phyloP scores from a whole-genome alignment of 2,797 vertebrate species.

The Acipenser oxyrinchus region DNA sequence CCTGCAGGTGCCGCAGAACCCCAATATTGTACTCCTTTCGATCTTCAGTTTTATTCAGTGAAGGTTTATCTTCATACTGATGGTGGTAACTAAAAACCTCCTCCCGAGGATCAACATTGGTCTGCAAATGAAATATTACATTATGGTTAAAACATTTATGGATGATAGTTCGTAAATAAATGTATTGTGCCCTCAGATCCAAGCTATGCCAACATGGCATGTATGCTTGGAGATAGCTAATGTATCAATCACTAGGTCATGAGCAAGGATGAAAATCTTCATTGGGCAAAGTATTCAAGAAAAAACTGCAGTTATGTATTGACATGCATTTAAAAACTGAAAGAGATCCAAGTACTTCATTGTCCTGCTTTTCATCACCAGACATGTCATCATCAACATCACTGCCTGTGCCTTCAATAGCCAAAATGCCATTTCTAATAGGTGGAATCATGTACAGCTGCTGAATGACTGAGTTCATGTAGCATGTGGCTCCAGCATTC shows the following conservation, averaged over 20 bases:
- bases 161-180: background rate
- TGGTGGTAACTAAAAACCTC: slow-evolving; percentile 97
- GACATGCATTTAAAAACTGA: background rate
- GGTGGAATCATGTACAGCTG: slow-evolving; percentile 99
- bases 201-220: slow-evolving; percentile 37
- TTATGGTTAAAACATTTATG: no score
- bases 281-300: slow-evolving; percentile 33
- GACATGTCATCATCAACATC: slow-evolving; percentile 98
- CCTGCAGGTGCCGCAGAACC: slow-evolving; percentile 91
- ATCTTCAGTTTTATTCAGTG: slow-evolving; percentile 91
- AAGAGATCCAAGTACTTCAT: slow-evolving; percentile 69
- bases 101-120: slow-evolving; percentile 92
- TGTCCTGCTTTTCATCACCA: slow-evolving; percentile 97
- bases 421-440: slow-evolving; percentile 93
- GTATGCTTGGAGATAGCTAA: slow-evolving; percentile 41
- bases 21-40: slow-evolving; percentile 99
- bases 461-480: slow-evolving; percentile 99
- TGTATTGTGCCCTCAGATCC: slow-evolving; percentile 48
- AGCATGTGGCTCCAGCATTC: slow-evolving; percentile 97
- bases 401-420: slow-evolving; percentile 94
- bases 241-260: slow-evolving; percentile 53
- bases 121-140: slow-evolving; percentile 54
- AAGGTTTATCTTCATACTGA: slow-evolving; percentile 94
- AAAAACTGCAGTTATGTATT: no score
- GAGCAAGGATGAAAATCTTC: slow-evolving; percentile 62